Evolutionary conservation across 2,113 vertebrate species (phyloP).

Genomic region (Tachysurus fulvidraco): DNA sequence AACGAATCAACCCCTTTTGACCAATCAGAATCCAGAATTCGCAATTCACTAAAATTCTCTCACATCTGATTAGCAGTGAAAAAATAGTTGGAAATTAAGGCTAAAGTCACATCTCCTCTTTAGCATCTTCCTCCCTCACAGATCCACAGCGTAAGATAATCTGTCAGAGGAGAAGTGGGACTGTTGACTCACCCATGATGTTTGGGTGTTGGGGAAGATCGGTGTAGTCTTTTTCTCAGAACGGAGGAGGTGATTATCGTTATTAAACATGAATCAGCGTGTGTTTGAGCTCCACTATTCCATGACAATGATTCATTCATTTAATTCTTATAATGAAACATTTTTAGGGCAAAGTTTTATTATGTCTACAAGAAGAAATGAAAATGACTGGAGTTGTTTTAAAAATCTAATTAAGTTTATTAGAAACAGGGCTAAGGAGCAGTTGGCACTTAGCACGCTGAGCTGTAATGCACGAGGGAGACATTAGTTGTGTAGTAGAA

Average conservation of each 20-base stretch:
- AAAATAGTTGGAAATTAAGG: not conserved
- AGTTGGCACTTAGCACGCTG: not conserved
- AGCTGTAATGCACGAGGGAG: not conserved
- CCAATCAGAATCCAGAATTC: not conserved
- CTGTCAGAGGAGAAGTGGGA: conserved; percentile 8
- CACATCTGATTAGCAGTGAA: not conserved
- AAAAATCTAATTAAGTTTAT: not conserved
- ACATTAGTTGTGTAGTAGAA: not conserved
- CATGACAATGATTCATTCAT: not conserved
- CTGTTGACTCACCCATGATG: conserved; percentile 24
- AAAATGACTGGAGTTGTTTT: not conserved
- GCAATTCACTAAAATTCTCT: not conserved
- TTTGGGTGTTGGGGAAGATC: conserved; percentile 20
- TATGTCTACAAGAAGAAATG: not conserved
- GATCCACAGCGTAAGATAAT: conserved; percentile 6
- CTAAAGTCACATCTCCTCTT: not conserved
- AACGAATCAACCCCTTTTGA: not conserved
- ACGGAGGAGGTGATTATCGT: not conserved
- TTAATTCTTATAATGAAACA: not conserved
- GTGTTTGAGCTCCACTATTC: conserved; percentile 4
- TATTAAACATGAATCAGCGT: conserved; percentile 14
- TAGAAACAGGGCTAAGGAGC: not conserved
- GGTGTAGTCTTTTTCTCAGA: conserved; percentile 30
- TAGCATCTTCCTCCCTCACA: conserved; percentile 16
- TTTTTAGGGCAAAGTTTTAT: not conserved